phyloP scores from a whole-genome alignment of 2,797 vertebrate genomes.

The Paramormyrops hopkinsi region DNA sequence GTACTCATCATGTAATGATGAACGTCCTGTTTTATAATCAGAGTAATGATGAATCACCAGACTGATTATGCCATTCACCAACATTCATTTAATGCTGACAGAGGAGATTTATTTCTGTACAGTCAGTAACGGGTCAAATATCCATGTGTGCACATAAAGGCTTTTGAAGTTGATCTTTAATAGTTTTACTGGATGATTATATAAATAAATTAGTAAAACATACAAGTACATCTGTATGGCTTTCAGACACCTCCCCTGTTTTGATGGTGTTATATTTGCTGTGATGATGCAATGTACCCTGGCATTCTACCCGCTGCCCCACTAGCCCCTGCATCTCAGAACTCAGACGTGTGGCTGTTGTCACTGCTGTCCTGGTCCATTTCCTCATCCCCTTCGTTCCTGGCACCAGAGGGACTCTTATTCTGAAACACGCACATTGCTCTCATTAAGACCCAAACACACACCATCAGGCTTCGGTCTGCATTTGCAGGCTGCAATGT shows the following conservation, averaged over 20 bases:
- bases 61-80: neutral
- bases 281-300: neutral
- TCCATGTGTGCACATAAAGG: neutral
- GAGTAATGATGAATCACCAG: neutral
- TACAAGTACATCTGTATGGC: neutral
- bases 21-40: neutral
- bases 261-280: neutral
- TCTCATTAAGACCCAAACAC: neutral
- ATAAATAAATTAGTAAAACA: neutral
- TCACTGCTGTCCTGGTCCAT: neutral
- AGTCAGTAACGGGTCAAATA: neutral
- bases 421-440: neutral
- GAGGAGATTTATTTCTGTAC: neutral
- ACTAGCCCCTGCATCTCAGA: neutral
- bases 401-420: neutral
- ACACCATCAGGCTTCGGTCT: neutral
- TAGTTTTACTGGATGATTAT: neutral
- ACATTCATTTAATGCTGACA: neutral
- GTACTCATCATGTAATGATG: neutral
- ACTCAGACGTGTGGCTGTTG: neutral
- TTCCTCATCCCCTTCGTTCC: neutral
- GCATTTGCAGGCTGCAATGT: neutral
- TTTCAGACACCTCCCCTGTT: neutral
- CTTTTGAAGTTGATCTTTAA: neutral
- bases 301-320: neutral